Evolutionary conservation across 2,888 invertebrate species (phyloP), one percentile per base, ranked within the genome.

Genomic region (Ectemnius lituratus): DNA sequence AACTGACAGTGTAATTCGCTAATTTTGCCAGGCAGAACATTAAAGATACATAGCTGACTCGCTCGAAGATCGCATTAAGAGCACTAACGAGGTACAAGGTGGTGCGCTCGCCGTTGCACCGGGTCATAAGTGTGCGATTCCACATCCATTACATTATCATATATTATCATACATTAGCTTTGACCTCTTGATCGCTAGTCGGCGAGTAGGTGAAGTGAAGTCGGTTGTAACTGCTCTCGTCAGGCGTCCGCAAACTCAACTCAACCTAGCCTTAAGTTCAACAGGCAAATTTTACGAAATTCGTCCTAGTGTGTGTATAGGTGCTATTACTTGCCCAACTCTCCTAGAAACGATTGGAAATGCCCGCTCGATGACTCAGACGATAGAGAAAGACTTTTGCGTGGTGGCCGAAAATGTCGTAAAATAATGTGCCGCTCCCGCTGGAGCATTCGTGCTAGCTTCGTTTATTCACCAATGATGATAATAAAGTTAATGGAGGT

Each of bases 161-260:
- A 82, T 67, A 82, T 82, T 82, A 82, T 76, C 83, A 82, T 82
- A 83, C 72, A 75, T 82, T 80, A 79, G 73, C 78, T 65, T 77
- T 70, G 77, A 75, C 66, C 76, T 74, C 76, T 79, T 59, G 73
- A 75, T 71, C 79, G 70, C 75, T 74, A 78, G 52, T 61, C 69
- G 49, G 66, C 73, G 75, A 49, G 73, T 64, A 70, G 69, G 78
- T 69, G 70, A 77, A 74, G 71, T 64, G 72, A 37, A 37, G 37
- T 37, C 37, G 37, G 37, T 2, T 8, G 8, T 11, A 37, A 11
- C 37, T 11, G 5, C 37, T 37, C 37, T 37, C 37, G 37, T 37
- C 37, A 11, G 11, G 5, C 37, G 37, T 11, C 8, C 37, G 8
- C 14, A 37, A 28, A 27, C 14, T 28, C 5, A 37, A 45, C 27